Evolutionary conservation across 2,113 vertebrate species (phyloP).

Genomic region (Mustelus asterias): DNA sequence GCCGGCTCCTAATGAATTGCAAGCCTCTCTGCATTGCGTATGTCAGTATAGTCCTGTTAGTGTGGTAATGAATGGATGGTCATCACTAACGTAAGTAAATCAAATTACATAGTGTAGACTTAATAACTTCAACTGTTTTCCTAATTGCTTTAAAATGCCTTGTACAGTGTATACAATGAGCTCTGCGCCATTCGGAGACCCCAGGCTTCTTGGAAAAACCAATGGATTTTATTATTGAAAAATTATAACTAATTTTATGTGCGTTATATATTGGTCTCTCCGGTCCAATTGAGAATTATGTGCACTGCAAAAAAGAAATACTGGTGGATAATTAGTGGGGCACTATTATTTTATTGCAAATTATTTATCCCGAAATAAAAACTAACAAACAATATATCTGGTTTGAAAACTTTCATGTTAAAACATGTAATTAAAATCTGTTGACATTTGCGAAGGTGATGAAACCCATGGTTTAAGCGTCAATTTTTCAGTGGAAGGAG

Average conservation of each 20-base stretch:
- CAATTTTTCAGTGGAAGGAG: background rate
- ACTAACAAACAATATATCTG: background rate
- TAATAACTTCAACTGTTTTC: conserved; percentile 36
- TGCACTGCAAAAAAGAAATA: background rate
- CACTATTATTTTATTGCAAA: background rate
- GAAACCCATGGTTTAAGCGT: background rate
- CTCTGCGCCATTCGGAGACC: background rate
- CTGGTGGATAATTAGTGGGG: background rate
- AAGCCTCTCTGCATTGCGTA: conserved; percentile 21
- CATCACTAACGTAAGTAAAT: conserved; percentile 35
- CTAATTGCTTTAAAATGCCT: conserved; percentile 34
- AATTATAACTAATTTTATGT: conserved; percentile 19
- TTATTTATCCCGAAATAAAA: background rate
- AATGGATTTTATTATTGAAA: conserved; percentile 10
- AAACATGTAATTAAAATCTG: background rate
- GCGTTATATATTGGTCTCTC: conserved; percentile 16
- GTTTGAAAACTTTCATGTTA: background rate
- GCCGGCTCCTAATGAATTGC: conserved; percentile 15
- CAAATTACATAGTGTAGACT: conserved; percentile 21
- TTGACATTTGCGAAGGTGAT: background rate
- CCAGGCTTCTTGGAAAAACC: background rate
- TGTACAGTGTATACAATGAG: conserved; percentile 6
- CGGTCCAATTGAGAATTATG: conserved; percentile 16
- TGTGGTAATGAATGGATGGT: conserved; percentile 34
- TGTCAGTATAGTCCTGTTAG: conserved; percentile 11